A percentile compares a stretch with the other conserved stretches of the same genome.
Conservation (phyloP, 2,797 vertebrate genomes). For the Neomorphus geoffroyi region DNA sequence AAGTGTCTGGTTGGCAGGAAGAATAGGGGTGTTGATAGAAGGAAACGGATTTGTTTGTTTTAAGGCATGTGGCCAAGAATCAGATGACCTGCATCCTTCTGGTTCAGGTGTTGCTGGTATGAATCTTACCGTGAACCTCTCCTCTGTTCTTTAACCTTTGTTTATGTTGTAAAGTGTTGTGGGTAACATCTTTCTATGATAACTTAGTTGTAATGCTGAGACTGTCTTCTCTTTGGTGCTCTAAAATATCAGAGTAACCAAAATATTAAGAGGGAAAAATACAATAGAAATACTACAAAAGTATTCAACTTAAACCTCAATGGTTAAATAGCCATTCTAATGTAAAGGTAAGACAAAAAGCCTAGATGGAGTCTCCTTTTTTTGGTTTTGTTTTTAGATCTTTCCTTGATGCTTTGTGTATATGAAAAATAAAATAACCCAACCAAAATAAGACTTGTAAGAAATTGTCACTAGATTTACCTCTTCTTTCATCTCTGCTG, state of each 20-base stretch:
- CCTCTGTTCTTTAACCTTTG: neutral
- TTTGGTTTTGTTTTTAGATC: neutral
- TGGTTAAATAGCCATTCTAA: neutral
- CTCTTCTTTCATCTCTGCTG: neutral
- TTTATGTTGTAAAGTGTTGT: neutral
- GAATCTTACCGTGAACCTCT: no score
- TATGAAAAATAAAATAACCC: neutral
- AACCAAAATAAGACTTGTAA: neutral
- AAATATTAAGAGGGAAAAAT: neutral
- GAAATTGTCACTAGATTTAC: neutral
- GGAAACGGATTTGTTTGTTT: neutral
- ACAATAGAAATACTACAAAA: neutral
- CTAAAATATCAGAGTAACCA: neutral
- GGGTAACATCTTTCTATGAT: neutral
- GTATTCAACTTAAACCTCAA: neutral
- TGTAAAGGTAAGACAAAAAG: neutral
- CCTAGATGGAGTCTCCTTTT: neutral
- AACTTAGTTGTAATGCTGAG: neutral
- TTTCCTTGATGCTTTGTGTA: neutral
- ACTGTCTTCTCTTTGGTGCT: neutral
- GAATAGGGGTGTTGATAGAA: neutral
- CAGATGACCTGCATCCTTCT: neutral
- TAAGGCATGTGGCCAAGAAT: neutral
- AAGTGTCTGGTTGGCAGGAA: neutral
- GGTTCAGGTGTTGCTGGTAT: neutral